Evolutionary conservation across 2,113 vertebrate species (phyloP).

Genomic region (Megalops atlanticus): DNA sequence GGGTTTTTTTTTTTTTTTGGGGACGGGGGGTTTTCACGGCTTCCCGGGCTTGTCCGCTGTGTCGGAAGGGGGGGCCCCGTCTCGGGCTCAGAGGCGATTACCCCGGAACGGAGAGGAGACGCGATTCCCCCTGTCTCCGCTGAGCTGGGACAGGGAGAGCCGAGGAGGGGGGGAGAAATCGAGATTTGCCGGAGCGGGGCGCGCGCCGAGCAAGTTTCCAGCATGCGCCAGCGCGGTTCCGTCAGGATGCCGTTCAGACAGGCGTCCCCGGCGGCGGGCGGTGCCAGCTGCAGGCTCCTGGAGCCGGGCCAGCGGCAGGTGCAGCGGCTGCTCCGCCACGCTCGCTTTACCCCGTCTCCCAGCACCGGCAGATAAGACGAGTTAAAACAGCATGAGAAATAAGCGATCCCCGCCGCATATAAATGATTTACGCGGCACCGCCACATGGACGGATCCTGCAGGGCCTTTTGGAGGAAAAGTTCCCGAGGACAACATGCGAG

Average conservation of each 20-base stretch:
- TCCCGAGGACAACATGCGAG: too few species aligned
- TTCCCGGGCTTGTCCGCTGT: too few species aligned
- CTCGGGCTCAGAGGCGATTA: neutral
- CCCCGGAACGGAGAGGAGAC: neutral
- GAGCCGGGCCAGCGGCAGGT: slow-evolving; percentile 57
- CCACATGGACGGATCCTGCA: too few species aligned
- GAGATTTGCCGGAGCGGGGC: neutral
- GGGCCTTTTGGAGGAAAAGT: too few species aligned
- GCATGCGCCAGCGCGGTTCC: neutral
- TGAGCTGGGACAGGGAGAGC: neutral
- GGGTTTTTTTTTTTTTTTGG: slow-evolving; percentile 23
- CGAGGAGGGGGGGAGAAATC: neutral
- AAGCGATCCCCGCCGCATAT: slow-evolving; percentile 2
- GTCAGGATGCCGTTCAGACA: neutral
- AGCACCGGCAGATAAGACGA: slow-evolving; percentile 39
- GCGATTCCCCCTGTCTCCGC: neutral
- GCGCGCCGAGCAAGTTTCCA: neutral
- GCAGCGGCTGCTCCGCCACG: slow-evolving; percentile 39
- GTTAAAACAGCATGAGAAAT: slow-evolving; percentile 30
- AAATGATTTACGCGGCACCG: neutral
- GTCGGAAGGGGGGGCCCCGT: too few species aligned
- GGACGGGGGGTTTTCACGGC: too few species aligned
- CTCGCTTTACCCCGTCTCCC: slow-evolving; percentile 42
- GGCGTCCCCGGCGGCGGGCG: neutral
- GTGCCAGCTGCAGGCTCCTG: slow-evolving; percentile 58